Evolutionary conservation across 2,797 vertebrate species (phyloP), one percentile per base, ranked within the genome.

Genomic region (Adrianichthys oophorus): DNA sequence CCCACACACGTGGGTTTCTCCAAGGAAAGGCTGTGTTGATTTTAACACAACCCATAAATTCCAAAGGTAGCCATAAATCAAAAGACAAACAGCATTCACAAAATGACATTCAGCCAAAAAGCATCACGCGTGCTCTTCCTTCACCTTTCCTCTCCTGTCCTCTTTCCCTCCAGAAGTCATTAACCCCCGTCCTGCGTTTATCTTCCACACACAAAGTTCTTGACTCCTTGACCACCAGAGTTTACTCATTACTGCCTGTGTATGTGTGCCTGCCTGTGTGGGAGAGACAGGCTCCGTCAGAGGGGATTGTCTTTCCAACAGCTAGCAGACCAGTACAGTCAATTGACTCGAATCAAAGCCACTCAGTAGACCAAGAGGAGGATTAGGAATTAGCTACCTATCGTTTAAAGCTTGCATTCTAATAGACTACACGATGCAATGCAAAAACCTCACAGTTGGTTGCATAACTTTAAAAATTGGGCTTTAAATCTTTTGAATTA

Each of bases 181-280:
- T 87, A 88, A 87, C 84, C 75, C 64, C 70, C 59, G 60, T 75
- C 76, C 68, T 74, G 63, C 72, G 78, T 83, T 84, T 84, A 82
- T 85, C 83, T 85, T 72, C 45, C 59, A 68, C 68, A 84, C 77
- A 82, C 76, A 78, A 59, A 76, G 79, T 74, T 83, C 78, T 77
- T 85, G 79, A 85, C 83, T 84, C 59, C 43, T 60, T 86, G 68
- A 78, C 80, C 82, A 66, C 51, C 32, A 53, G 53, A 65, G 76
- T 80, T 90, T 87, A 89, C 70, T 84, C 80, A 90, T 88, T 90
- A 87, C 66, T 48, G 13, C 58, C 40, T 56, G 48, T 69, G 41
- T 69, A 24, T 56, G 48, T 14, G 19, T 56, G 18, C 47, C 21
- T 49, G 62, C 65, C 63, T 62, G 54, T 55, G 55, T 48, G 48